A percentile compares a stretch with the other conserved stretches of the same genome.
Evolutionary conservation across 2,797 vertebrate genomes (phyloP).

Genomic region (Sebastes umbrosus): DNA sequence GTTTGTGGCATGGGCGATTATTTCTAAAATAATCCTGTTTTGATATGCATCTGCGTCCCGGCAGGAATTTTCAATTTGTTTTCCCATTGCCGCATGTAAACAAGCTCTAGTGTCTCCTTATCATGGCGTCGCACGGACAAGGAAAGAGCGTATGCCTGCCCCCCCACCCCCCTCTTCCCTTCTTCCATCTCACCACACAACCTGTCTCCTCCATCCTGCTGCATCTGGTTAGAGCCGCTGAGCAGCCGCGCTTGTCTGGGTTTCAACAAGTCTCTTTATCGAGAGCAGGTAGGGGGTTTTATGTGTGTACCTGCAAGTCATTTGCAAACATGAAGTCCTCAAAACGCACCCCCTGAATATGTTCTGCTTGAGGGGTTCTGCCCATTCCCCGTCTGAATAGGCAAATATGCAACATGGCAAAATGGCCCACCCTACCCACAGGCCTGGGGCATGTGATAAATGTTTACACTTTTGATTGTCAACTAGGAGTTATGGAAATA

Average conservation of each 20-base stretch:
- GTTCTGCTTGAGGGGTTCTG: constrained; percentile 87
- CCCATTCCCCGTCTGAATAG: constrained; percentile 82
- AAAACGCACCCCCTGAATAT: constrained; percentile 83
- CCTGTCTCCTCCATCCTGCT: constrained; percentile 68
- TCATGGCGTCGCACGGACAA: constrained; percentile 80
- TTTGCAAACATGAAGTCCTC: constrained; percentile 87
- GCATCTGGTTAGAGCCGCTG: constrained; percentile 72
- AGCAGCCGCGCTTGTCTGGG: constrained; percentile 80
- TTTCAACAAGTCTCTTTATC: constrained; percentile 88
- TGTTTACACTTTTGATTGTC: constrained; percentile 81
- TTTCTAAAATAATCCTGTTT: constrained; percentile 90
- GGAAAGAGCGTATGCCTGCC: constrained; percentile 72
- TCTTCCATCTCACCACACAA: constrained; percentile 69
- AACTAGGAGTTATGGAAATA: constrained; percentile 61
- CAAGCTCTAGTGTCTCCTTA: constrained; percentile 87
- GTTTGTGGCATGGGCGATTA: constrained; percentile 85
- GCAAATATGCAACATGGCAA: constrained; percentile 82
- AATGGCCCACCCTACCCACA: constrained; percentile 74
- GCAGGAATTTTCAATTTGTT: constrained; percentile 90
- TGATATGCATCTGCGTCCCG: constrained; percentile 88
- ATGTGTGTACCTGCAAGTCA: constrained; percentile 85
- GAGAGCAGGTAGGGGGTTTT: constrained; percentile 77
- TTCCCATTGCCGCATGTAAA: constrained; percentile 87
- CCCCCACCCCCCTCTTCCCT: not conserved
- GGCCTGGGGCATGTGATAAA: constrained; percentile 82